phyloP scores from a whole-genome alignment of 2,797 vertebrate species.

The Chiloscyllium punctatum region DNA sequence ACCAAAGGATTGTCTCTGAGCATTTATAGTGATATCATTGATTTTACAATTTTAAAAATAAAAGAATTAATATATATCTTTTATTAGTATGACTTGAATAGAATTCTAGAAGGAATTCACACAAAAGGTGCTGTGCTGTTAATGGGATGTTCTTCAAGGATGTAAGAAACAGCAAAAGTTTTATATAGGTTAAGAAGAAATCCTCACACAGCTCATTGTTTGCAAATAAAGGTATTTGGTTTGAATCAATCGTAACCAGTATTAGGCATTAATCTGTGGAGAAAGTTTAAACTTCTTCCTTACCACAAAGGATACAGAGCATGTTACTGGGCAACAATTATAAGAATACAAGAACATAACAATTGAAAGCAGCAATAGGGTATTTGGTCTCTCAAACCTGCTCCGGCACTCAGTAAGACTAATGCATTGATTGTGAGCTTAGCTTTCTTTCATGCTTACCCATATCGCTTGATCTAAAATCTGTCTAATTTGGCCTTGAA shows the following conservation, averaged over 20 bases:
- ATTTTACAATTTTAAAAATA: background rate
- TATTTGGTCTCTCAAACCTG: too few relatives aligned
- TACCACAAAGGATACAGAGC: background rate
- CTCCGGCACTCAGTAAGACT: too few relatives aligned
- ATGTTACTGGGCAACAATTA: too few relatives aligned
- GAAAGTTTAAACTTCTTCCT: background rate
- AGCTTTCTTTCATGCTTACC: too few relatives aligned
- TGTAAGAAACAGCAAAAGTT: background rate
- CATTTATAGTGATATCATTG: background rate
- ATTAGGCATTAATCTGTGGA: background rate
- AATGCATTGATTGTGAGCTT: too few relatives aligned
- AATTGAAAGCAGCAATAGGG: too few relatives aligned
- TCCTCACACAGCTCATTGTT: background rate
- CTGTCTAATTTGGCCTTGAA: too few relatives aligned
- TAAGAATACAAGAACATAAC: too few relatives aligned
- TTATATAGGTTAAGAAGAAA: background rate
- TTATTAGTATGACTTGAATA: too few relatives aligned
- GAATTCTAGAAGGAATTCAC: background rate
- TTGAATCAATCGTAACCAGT: background rate
- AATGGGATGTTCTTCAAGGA: background rate
- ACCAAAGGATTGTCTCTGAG: background rate
- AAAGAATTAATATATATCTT: background rate
- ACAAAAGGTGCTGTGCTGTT: background rate
- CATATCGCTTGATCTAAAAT: too few relatives aligned
- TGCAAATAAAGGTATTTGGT: background rate